These are phyloP conservation scores for Sepioteuthis lessoniana DNA, from an alignment of 2,888 invertebrate genomes.

Conservation along the genomic window DNA sequence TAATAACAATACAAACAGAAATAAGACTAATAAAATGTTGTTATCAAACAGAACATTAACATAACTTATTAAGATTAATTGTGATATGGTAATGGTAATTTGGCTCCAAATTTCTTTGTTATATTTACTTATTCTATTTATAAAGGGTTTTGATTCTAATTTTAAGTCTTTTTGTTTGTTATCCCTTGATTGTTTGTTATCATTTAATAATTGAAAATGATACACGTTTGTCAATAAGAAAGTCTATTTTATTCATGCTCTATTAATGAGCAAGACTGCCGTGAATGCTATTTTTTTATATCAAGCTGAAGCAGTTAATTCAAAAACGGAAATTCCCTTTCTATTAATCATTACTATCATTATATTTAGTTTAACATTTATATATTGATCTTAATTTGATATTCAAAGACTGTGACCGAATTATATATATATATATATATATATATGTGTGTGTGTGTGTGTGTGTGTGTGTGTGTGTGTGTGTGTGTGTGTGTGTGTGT, in stretches of 20 bases:
- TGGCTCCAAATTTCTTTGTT: no score
- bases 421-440: neutral
- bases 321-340: neutral
- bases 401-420: neutral
- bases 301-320: no score
- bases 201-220: neutral
- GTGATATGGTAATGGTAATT: neutral
- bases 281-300: neutral
- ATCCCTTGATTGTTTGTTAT: neutral
- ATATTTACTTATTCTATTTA: neutral
- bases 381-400: neutral
- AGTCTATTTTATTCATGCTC: neutral
- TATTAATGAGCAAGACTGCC: neutral
- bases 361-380: neutral
- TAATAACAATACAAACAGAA: constrained; percentile 44
- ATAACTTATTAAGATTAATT: neutral
- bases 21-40: neutral
- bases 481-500: no score
- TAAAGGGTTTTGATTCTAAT: neutral
- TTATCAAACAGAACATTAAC: neutral
- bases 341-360: neutral
- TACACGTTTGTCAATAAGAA: neutral
- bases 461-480: no score
- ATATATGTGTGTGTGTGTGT: no score
- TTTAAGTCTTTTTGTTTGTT: neutral